Conservation (phyloP, 2,113 vertebrate genomes). For the Dipodomys ordii region DNA sequence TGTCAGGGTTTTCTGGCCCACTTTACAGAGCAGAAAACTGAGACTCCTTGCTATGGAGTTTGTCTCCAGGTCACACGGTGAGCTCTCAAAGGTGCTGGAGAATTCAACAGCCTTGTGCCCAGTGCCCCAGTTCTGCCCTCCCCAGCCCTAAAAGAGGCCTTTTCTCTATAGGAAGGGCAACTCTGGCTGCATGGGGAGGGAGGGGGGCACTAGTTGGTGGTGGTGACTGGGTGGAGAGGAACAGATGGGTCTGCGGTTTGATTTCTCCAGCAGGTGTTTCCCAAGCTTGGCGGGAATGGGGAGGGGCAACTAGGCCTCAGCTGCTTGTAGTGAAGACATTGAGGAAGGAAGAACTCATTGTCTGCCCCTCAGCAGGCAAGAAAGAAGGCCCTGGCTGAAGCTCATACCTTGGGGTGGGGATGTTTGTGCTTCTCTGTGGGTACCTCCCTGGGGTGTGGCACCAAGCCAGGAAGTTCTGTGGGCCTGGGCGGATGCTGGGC, state of each 20-base stretch:
- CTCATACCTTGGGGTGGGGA: slow-evolving; percentile 33
- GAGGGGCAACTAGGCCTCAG: slow-evolving; percentile 53
- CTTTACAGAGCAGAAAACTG: slow-evolving; percentile 56
- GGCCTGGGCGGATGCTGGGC: slow-evolving; percentile 67
- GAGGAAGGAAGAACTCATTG: slow-evolving; percentile 74
- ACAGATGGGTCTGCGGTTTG: slow-evolving; percentile 82
- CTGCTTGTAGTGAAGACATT: slow-evolving; percentile 71
- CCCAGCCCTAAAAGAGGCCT: slow-evolving; percentile 85
- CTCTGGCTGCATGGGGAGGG: slow-evolving; percentile 84
- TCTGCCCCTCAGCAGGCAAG: slow-evolving; percentile 20
- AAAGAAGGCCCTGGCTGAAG: neutral
- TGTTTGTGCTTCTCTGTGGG: slow-evolving; percentile 65
- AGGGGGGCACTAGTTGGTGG: slow-evolving; percentile 80
- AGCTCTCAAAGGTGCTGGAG: slow-evolving; percentile 41
- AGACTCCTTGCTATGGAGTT: neutral
- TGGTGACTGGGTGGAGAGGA: slow-evolving; percentile 43
- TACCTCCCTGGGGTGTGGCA: slow-evolving; percentile 77
- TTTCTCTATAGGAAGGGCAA: slow-evolving; percentile 88
- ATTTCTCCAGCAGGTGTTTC: slow-evolving; percentile 84
- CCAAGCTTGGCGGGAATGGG: slow-evolving; percentile 79
- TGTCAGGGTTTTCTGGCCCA: neutral
- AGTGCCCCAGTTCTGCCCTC: slow-evolving; percentile 60
- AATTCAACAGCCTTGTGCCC: slow-evolving; percentile 38
- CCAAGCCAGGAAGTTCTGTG: slow-evolving; percentile 78
- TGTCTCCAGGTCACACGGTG: neutral